Conservation (phyloP, 1,140 invertebrate genomes). For the Pteromalus puparum region DNA sequence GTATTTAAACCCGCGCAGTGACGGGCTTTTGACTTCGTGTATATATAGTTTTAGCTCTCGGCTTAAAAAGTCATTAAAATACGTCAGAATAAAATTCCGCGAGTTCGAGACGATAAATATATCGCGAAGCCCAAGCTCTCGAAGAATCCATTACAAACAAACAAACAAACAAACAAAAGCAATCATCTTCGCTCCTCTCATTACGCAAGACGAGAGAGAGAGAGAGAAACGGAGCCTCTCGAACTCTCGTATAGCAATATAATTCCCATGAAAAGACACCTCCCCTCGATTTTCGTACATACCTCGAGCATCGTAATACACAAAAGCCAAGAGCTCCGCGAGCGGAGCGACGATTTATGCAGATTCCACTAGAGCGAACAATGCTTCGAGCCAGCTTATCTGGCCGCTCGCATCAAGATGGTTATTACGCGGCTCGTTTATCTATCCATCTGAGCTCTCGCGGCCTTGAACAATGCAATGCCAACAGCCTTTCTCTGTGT, state of each 20-base stretch:
- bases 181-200: neutral
- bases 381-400: neutral
- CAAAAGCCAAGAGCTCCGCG: neutral
- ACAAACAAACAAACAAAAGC: neutral
- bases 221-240: too few species aligned
- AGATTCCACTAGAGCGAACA: neutral
- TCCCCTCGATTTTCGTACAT: neutral
- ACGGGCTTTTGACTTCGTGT: neutral
- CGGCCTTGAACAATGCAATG: slow-evolving; percentile 20
- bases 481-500: neutral
- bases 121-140: too few species aligned
- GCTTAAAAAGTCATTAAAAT: too few species aligned
- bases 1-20: neutral
- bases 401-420: neutral
- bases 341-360: neutral
- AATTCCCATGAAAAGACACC: neutral
- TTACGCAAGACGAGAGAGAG: neutral
- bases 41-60: neutral
- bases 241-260: neutral
- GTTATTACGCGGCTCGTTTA: neutral
- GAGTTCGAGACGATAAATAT: too few species aligned
- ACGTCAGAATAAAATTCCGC: too few species aligned
- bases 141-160: neutral
- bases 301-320: neutral
- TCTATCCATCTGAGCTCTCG: neutral